Evolutionary conservation across 1,140 invertebrate genomes (phyloP).

Genomic region (Asobara japonica): DNA sequence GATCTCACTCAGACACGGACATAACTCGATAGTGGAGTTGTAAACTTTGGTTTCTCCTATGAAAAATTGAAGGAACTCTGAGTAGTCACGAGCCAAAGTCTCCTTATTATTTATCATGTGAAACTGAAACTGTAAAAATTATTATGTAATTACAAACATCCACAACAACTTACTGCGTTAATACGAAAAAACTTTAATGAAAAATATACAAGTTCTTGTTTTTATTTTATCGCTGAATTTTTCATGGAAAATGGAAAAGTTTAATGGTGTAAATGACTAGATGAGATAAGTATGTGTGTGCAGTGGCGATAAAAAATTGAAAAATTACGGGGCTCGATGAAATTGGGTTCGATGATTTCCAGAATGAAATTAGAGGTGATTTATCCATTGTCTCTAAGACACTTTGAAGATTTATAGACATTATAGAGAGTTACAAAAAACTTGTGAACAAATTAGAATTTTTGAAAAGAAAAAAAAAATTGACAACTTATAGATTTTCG

Average conservation of each 20-base stretch:
- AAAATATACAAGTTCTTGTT: slow-evolving; percentile 29
- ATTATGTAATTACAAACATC: slow-evolving; percentile 3
- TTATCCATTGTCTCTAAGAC: too few relatives aligned
- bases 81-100: neutral
- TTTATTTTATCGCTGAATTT: slow-evolving; percentile 2
- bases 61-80: neutral
- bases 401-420: too few relatives aligned
- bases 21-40: slow-evolving; percentile 2
- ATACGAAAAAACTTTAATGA: slow-evolving; percentile 29
- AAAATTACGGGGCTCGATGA: neutral
- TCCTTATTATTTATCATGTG: slow-evolving; percentile 18
- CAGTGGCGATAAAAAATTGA: neutral
- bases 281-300: slow-evolving; percentile 12
- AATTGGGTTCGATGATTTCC: too few relatives aligned
- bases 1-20: neutral
- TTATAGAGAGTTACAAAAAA: too few relatives aligned
- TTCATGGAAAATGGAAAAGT: neutral
- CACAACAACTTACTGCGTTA: neutral
- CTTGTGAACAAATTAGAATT: too few relatives aligned
- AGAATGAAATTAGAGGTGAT: too few relatives aligned
- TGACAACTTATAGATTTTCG: too few relatives aligned
- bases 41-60: slow-evolving; percentile 10
- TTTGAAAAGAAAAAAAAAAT: too few relatives aligned
- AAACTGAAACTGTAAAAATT: slow-evolving; percentile 7
- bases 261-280: slow-evolving; percentile 1